Evolutionary conservation across 2,113 vertebrate species (phyloP).

Genomic region (Petromus typicus): DNA sequence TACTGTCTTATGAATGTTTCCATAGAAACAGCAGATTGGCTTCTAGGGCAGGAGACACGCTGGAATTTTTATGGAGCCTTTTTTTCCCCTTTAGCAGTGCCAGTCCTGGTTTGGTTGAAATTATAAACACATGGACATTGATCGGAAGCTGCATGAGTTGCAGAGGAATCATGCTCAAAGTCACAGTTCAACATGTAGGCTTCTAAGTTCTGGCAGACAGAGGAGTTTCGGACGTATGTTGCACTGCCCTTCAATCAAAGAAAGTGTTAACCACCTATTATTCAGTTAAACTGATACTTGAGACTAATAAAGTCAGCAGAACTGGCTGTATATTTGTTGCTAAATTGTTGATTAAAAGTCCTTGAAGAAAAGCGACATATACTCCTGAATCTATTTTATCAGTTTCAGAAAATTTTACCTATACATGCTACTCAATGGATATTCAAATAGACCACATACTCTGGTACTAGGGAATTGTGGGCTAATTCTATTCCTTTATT

Average conservation of each 20-base stretch:
- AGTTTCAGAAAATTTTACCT: not conserved
- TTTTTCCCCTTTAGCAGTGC: not conserved
- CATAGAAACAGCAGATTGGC: conserved; percentile 76
- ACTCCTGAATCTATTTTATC: not conserved
- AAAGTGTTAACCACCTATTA: not conserved
- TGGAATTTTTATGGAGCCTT: not conserved
- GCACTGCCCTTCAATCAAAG: not conserved
- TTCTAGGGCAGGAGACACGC: not conserved
- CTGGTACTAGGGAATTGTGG: rapidly evolving
- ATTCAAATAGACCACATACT: not conserved
- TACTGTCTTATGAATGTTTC: conserved; percentile 68
- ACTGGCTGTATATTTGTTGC: not conserved
- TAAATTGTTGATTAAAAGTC: not conserved
- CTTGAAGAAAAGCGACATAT: not conserved
- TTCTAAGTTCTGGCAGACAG: conserved; percentile 14
- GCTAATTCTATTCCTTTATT: not conserved
- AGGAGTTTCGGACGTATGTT: not conserved
- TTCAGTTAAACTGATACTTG: not conserved
- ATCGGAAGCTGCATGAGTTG: conserved; percentile 50
- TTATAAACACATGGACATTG: not conserved
- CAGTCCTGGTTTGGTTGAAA: not conserved
- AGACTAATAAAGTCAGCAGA: not conserved
- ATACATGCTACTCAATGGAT: not conserved
- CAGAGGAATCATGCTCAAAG: conserved; percentile 28
- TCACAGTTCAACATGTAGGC: not conserved